These are phyloP conservation scores for Chaetodon auriga DNA, from an alignment of 2,113 vertebrate species.

Conservation along the genomic window DNA sequence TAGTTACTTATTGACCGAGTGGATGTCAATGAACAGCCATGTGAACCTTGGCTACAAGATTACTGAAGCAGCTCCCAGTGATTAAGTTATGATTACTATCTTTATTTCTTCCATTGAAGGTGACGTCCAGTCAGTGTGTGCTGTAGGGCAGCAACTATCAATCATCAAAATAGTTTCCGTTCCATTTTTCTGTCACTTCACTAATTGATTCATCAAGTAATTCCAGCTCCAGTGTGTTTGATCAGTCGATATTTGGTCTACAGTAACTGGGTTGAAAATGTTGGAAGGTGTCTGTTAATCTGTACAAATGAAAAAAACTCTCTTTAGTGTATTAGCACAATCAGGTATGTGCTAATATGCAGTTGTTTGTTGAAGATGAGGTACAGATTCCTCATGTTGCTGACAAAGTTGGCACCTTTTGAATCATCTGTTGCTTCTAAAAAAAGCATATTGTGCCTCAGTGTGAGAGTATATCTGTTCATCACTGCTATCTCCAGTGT, in stretches of 20 bases:
- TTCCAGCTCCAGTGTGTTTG: background rate
- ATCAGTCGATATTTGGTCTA: background rate
- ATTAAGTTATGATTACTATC: background rate
- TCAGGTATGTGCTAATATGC: background rate
- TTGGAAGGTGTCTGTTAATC: too few relatives aligned
- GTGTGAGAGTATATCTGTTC: conserved; percentile 3
- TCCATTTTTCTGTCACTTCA: background rate
- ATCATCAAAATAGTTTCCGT: background rate
- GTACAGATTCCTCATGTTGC: background rate
- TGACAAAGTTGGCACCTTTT: background rate
- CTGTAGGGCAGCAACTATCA: background rate
- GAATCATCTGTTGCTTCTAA: background rate
- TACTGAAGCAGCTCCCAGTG: background rate
- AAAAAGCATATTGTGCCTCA: background rate
- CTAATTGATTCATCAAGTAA: too few relatives aligned
- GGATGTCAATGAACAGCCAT: background rate
- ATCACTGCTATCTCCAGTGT: background rate
- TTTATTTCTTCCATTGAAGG: background rate
- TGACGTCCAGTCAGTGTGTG: background rate
- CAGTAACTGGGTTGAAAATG: background rate
- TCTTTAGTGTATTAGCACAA: background rate
- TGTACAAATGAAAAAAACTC: background rate
- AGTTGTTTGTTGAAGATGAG: background rate
- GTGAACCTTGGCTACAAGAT: conserved; percentile 2
- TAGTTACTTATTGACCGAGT: conserved; percentile 7